Evolutionary conservation across 2,113 vertebrate species (phyloP).

Genomic region (Pseudopipra pipra): DNA sequence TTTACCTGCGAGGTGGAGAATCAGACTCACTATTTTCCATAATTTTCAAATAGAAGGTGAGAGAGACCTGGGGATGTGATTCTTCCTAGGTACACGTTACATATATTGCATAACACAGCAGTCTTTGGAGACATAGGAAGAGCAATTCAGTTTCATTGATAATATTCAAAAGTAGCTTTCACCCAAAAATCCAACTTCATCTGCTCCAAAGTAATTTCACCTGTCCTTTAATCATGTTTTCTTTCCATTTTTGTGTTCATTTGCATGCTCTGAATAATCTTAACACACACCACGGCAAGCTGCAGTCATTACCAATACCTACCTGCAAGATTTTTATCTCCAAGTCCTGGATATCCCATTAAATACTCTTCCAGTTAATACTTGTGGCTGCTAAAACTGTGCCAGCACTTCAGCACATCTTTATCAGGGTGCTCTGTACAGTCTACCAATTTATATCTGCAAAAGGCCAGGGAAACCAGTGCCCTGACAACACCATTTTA

Average conservation of each 20-base stretch:
- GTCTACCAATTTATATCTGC: not conserved
- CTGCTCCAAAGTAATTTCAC: not conserved
- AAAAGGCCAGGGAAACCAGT: not conserved
- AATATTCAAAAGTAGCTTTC: not conserved
- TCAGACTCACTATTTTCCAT: not conserved
- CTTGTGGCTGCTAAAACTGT: not conserved
- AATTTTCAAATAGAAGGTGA: not conserved
- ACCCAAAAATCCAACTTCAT: not conserved
- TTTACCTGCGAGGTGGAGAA: not conserved
- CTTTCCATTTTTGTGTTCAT: not conserved
- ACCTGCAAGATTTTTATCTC: not conserved
- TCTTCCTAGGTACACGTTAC: not conserved
- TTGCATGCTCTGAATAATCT: not conserved
- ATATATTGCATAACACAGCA: not conserved
- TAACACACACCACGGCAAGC: accelerated
- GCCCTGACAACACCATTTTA: accelerated
- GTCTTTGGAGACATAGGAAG: not conserved
- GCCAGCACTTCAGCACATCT: not conserved
- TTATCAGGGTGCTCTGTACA: not conserved
- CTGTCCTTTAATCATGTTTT: not conserved
- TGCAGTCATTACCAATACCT: not conserved
- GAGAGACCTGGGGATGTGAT: not conserved
- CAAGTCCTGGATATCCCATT: not conserved
- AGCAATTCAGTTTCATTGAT: not conserved
- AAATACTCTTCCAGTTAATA: not conserved